Evolutionary conservation across 2,113 vertebrate genomes (phyloP).

Genomic region (Sisor rabdophorus): DNA sequence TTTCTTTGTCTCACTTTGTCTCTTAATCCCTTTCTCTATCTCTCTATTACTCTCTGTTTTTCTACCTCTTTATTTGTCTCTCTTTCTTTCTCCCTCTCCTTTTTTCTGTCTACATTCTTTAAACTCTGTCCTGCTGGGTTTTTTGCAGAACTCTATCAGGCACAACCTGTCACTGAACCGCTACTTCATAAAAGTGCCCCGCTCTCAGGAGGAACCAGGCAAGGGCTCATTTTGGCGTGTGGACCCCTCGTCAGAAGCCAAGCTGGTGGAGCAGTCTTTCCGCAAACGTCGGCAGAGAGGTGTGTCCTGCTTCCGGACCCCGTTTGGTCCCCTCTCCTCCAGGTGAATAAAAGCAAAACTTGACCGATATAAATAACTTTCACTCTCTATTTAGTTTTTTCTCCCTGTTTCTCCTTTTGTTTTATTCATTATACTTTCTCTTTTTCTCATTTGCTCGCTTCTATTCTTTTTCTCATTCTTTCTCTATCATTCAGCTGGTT

Average conservation of each 20-base stretch:
- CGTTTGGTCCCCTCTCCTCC: constrained; percentile 94
- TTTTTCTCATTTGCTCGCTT: too few relatives aligned
- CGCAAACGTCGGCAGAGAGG: constrained; percentile 93
- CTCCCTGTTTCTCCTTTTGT: too few relatives aligned
- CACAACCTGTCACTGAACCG: constrained; percentile 98
- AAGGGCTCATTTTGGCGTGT: constrained; percentile 98
- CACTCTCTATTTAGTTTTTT: too few relatives aligned
- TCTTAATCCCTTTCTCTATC: neutral
- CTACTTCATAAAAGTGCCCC: constrained; percentile 98
- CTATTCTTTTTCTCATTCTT: too few relatives aligned
- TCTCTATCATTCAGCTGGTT: too few relatives aligned
- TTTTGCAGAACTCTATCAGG: constrained; percentile 92
- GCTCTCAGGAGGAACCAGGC: constrained; percentile 96
- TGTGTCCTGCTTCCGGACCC: constrained; percentile 94
- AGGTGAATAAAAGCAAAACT: constrained; percentile 67
- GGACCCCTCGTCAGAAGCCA: constrained; percentile 91
- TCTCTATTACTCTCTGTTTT: too few relatives aligned
- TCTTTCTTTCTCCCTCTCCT: neutral
- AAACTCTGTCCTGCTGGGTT: neutral
- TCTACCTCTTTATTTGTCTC: neutral
- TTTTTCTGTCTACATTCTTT: neutral
- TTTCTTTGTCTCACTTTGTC: neutral
- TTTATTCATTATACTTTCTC: too few relatives aligned
- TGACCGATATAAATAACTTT: too few relatives aligned
- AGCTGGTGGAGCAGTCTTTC: constrained; percentile 96